Base-by-base conservation (phyloP, 2,797 vertebrate species). In the Alectoris magna region DNA sequence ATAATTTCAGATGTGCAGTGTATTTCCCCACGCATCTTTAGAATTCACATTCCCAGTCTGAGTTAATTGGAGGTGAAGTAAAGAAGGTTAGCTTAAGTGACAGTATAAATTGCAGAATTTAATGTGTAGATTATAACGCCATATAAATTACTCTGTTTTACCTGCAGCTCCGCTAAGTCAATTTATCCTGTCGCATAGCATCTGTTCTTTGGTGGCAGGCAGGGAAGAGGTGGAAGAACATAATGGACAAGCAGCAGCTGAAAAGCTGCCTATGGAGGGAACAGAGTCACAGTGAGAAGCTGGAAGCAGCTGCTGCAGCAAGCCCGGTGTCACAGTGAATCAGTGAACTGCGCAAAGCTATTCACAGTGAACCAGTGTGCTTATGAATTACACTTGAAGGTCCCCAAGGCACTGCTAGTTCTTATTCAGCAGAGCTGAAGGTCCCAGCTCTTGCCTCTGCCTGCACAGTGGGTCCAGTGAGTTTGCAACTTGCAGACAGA, bases 251-350 rank as follows among this genome's bases (percentile, higher is more conserved):
- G 51, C 6, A 16, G 43, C 69, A 64, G 24, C 77, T 64, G 80
- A 39, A 5, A 31, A 46, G 68, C 74, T 22, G 78, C 46, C 39
- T 38, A 1, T 6, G 46, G 69, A 53, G 44, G 1, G 6, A 48
- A 17, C 12, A 1, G 22, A 64, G 84, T 24, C 4, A 4, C 69
- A 36, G 74, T 22, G 76, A 69, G 86, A n/a, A 66, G 78, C 58
- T 83, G 94, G 55, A 48, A 82, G 87, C 62, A 51, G 72, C 76
- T 75, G 49, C 93, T 22, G 73, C 79, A 34, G 86, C 26, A 15
- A 14, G 27, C 73, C 16, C 36, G 21, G 39, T 27, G 63, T 80
- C 3, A 7, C 88, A 79, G 87, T 72, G 86, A 69, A 21, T 66
- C 73, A 39, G 56, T 19, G 63, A 64, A 21, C 27, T 17, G 19